Base-by-base conservation (phyloP, 1,140 invertebrate genomes). In the Atopsyche davidsoni region DNA sequence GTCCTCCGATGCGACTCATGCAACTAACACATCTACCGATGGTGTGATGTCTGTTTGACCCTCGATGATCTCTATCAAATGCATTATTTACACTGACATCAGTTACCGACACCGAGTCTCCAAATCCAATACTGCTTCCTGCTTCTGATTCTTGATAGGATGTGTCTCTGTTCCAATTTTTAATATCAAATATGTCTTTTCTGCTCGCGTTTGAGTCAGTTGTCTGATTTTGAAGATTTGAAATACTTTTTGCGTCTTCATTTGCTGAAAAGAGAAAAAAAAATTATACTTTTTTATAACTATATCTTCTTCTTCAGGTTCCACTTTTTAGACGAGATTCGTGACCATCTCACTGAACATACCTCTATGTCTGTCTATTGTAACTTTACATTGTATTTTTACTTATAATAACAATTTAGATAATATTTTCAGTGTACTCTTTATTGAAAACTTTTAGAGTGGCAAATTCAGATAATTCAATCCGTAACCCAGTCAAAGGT, bases 1-100 rank as follows among this genome's bases (percentile, higher is more conserved):
- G 76, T 0, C 75, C 73, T 28, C 83, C 83, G 24, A 87, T 72
- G 63, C 86, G 87, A 51, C 82, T 82, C 60, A 87, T 85, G 58
- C 85, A 88, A 60, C 83, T 86, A 44, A 82, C 74, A 63, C 85
- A 87, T 39, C 84, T 68, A 21, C 44, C 47, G n/a, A 28, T 3
- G 16, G 23, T 41, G 3, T 19, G 10, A 10, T 44, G 46, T 45
- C 51, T 51, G 22, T 38, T 48, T 13, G n/a, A 17, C 31, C 40
- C 41, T 17, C 46, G 21, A 11, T 36, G 34, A 10, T 57, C 50
- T 43, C 19, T 49, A 3, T 24, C 46, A 7, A 25, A 31, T 14
- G 34, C 28, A 17, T 41, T 51, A 0, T 18, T 14, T 4, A 47
- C 47, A 4, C 60, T 62, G 6, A 72, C 22, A 36, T 73, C 73